Evolutionary conservation across 2,797 vertebrate genomes (phyloP), one percentile per base, ranked within the genome.

Genomic region (Macrochelys suwanniensis): DNA sequence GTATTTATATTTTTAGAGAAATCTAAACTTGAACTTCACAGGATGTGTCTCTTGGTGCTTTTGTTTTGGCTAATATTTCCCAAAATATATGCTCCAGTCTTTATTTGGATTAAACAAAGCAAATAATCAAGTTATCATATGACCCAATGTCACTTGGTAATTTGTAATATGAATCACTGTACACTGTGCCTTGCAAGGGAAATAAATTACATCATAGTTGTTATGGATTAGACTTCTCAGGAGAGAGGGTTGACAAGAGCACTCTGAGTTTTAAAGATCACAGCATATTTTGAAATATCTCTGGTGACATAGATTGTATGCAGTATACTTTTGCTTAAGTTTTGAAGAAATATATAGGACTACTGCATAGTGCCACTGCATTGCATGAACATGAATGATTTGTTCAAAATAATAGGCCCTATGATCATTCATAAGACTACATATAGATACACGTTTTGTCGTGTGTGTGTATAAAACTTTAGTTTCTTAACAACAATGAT

Each of bases 191-290:
- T 98, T 97, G 97, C 97, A 98, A 97, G 97, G 97, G 97, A 98
- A 98, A 98, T 97, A 98, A 96, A 98, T 98, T 92, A 97, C 97
- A 97, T 98, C 98, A 98, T 96, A 97, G 96, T 98, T 98, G 97
- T 87, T 98, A 98, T 97, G 98, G 97, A 97, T 80, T 97, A 96
- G 82, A 95, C 97, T 93, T 95, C 94, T 93, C 17, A 96, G 25
- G 97, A 95, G 96, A 93, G 85, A 88, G 95, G 89, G 85, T 82
- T 95, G 93, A 94, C 97, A 94, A 95, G 88, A 87, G 96, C 94
- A 90, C 96, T 96, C 92, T 97, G 96, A 23, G 89, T 94, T 97
- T 94, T 93, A 96, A 95, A 98, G 95, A 92, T 94, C 93, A 85
- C 95, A 94, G 94, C 96, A 94, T 89, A 97, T 97, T 97, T 96